These are phyloP conservation scores for Neoarius graeffei DNA, from an alignment of 2,113 vertebrate species.

Conservation along the genomic window DNA sequence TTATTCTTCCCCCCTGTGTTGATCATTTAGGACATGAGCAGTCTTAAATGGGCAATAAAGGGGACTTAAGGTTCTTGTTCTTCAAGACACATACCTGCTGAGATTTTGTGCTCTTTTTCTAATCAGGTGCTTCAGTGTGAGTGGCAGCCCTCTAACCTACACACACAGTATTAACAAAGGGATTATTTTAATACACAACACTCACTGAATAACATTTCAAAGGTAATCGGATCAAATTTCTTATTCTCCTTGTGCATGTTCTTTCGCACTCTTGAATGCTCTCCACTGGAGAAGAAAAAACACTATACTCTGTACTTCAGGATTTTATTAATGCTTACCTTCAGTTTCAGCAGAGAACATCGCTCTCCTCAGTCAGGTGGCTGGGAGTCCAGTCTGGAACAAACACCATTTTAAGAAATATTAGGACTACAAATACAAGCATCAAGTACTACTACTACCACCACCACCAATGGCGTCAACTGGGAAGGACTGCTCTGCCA, in stretches of 20 bases:
- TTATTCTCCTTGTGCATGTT: not conserved
- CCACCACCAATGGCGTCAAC: not conserved
- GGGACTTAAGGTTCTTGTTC: not conserved
- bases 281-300: not conserved
- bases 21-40: slow-evolving; percentile 75
- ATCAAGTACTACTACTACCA: not conserved
- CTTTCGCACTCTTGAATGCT: not conserved
- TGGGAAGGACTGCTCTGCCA: not conserved
- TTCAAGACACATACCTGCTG: not conserved
- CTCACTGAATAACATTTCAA: not conserved
- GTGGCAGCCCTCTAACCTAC: not conserved
- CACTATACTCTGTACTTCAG: not conserved
- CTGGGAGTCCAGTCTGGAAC: not conserved
- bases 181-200: not conserved
- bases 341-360: not conserved
- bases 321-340: not conserved
- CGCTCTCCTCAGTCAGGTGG: not conserved
- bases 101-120: no score
- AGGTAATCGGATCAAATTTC: not conserved
- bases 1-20: slow-evolving; percentile 76
- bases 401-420: not conserved
- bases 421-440: not conserved
- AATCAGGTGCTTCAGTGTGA: no score
- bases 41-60: slow-evolving; percentile 68
- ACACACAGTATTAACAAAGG: not conserved